phyloP scores from a whole-genome alignment of 2,888 invertebrate species.

The Cenopis cana region DNA sequence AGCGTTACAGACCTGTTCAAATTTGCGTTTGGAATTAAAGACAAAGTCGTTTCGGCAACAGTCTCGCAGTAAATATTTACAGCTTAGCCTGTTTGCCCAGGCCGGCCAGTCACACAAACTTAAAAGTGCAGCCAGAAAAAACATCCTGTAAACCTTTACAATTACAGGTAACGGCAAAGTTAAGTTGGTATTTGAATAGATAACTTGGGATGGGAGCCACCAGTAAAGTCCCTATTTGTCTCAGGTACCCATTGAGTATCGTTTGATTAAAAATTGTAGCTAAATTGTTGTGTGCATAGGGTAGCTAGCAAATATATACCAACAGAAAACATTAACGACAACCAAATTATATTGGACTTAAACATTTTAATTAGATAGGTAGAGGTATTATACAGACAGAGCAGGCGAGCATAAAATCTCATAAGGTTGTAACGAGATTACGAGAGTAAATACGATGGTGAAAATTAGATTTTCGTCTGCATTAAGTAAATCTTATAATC shows the following conservation, averaged over 20 bases:
- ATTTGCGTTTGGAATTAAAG: conserved; percentile 46
- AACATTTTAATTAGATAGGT: background rate
- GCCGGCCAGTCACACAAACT: conserved; percentile 20
- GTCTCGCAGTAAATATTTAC: conserved; percentile 45
- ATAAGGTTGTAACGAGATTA: background rate
- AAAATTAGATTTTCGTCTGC: background rate
- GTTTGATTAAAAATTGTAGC: conserved; percentile 15
- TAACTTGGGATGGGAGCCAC: conserved; percentile 11
- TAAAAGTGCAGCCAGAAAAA: conserved; percentile 16
- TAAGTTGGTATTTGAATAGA: conserved; percentile 5
- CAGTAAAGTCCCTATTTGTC: conserved; percentile 9
- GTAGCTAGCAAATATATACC: background rate
- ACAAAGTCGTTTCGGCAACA: conserved; percentile 32
- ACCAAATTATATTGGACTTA: too few relatives aligned
- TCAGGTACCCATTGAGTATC: conserved; percentile 8
- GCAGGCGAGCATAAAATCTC: background rate
- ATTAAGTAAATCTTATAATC: background rate
- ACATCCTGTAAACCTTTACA: background rate
- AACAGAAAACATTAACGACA: too few relatives aligned
- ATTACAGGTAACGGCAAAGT: background rate
- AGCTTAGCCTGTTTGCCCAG: conserved; percentile 18
- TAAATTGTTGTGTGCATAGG: background rate
- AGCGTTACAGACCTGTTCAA: conserved; percentile 22
- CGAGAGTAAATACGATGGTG: background rate
- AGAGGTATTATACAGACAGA: too few relatives aligned